These are phyloP conservation scores for Hydraecia micacea DNA, from an alignment of 2,888 invertebrate species.

Conservation along the genomic window DNA sequence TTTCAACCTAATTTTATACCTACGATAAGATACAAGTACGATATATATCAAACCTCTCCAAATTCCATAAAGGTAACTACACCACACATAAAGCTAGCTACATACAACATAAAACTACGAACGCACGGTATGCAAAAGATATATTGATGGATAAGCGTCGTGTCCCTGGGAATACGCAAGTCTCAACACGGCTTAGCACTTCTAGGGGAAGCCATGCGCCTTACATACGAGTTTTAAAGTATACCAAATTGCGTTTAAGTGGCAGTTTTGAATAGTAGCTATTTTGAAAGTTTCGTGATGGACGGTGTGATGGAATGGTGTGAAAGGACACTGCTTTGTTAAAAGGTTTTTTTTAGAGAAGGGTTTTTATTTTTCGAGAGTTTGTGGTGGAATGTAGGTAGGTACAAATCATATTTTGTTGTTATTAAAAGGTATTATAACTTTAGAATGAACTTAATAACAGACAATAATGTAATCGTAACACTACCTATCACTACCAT, in stretches of 20 bases:
- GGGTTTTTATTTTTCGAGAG: background rate
- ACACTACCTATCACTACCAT: background rate
- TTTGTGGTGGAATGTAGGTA: background rate
- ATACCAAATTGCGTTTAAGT: constrained; percentile 73
- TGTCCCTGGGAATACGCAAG: constrained; percentile 85
- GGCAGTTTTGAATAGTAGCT: constrained; percentile 67
- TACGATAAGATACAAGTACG: background rate
- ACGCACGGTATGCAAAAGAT: constrained; percentile 84
- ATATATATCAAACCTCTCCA: background rate
- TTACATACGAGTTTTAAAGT: constrained; percentile 79
- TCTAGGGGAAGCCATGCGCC: constrained; percentile 78
- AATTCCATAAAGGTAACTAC: background rate
- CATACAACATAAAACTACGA: constrained; percentile 66
- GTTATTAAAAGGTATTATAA: background rate
- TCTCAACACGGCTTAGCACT: constrained; percentile 90
- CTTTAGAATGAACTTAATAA: background rate
- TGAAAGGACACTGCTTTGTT: constrained; percentile 22
- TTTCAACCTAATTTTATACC: background rate
- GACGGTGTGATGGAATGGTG: constrained; percentile 27
- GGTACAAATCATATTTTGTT: background rate
- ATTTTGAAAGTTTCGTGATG: constrained; percentile 57
- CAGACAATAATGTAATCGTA: background rate
- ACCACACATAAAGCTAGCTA: constrained; percentile 56
- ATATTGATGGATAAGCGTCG: constrained; percentile 89
- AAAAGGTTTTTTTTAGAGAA: constrained; percentile 50